These are phyloP conservation scores for Actinostola sp. DNA, from an alignment of 92 coral and sea anemone species.

Conservation along the genomic window DNA sequence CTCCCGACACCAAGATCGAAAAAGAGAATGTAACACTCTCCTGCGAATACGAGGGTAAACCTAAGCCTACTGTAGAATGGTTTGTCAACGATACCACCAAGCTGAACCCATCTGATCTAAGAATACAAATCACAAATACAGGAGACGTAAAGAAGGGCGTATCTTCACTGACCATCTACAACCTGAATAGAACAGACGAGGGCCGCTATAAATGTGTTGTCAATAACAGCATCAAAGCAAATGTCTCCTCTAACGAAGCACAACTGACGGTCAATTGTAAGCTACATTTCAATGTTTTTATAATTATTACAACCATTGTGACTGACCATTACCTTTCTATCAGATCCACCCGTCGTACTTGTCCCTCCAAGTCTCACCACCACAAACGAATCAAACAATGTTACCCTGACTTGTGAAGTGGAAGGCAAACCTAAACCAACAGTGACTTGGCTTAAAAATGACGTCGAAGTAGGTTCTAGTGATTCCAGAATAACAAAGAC, in stretches of 20 bases:
- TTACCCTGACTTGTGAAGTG: constrained; percentile 36
- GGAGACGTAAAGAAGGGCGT: background rate
- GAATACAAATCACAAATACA: too few species aligned
- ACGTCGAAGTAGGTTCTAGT: background rate
- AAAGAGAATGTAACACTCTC: too few species aligned
- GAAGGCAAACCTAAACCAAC: constrained; percentile 35
- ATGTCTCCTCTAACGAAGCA: constrained; percentile 7
- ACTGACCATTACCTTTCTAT: background rate
- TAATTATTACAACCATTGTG: too few species aligned
- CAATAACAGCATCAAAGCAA: constrained; percentile 10
- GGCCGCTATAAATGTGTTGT: constrained; percentile 44
- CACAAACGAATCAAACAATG: constrained; percentile 16
- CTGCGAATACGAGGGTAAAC: too few species aligned
- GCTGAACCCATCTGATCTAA: too few species aligned
- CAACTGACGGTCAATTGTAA: constrained; percentile 37
- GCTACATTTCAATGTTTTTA: background rate
- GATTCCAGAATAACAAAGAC: background rate
- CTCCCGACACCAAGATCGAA: too few species aligned
- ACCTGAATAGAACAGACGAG: constrained; percentile 38
- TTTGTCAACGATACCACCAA: too few species aligned
- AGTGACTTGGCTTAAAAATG: constrained; percentile 30
- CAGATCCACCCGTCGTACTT: constrained; percentile 17
- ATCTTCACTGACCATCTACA: constrained; percentile 43
- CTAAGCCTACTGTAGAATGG: too few species aligned
- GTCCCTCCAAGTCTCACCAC: constrained; percentile 3